Evolutionary conservation across 2,113 vertebrate species (phyloP), one percentile per base, ranked within the genome.

Genomic region (Mobula hypostoma): DNA sequence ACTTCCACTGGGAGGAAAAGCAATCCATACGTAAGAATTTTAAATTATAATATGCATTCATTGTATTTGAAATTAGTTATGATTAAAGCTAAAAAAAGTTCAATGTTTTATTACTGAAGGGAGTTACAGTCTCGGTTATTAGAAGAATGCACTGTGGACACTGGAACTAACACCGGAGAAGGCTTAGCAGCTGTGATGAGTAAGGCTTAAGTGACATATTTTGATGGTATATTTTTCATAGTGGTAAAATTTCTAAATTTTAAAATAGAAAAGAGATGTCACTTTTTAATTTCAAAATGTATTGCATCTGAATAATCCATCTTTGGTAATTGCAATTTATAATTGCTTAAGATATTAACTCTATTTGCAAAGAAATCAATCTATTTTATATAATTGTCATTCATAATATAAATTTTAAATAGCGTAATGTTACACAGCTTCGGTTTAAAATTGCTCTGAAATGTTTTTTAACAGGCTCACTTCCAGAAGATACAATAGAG

Each of bases 61-160:
- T 76, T 74, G 27, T 80, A 72, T 40, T 87, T 80, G 29, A 48
- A 82, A 83, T 83, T 7, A 24, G 21, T 78, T 80, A 87, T 56
- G 63, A 48, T 70, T 78, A 56, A 79, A 17, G 32, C 36, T 15
- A 15, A 40, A 79, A 48, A n/a, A 29, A 94, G 9, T 94, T 5
- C 29, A 79, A 15, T 27, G 29, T 79, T 94, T 70, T 76, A 27
- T 48, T 91, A n/a, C 94, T 95, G 14, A 63, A 99, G 99, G 96
- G 99, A 99, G 95, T 95, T 99, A 94, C 97, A 98, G 12, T 96
- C 96, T 79, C 97, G 98, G 94, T 95, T 99, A 63, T 94, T 97
- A 95, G 99, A 99, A 78, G 98, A 98, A 95, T 99, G 99, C 96
- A 98, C 97, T 0, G 98, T 99, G 95, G 98, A 99, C 94, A 98